These are phyloP conservation scores for Euleptes europaea DNA, from an alignment of 2,113 vertebrate genomes.

Conservation along the genomic window DNA sequence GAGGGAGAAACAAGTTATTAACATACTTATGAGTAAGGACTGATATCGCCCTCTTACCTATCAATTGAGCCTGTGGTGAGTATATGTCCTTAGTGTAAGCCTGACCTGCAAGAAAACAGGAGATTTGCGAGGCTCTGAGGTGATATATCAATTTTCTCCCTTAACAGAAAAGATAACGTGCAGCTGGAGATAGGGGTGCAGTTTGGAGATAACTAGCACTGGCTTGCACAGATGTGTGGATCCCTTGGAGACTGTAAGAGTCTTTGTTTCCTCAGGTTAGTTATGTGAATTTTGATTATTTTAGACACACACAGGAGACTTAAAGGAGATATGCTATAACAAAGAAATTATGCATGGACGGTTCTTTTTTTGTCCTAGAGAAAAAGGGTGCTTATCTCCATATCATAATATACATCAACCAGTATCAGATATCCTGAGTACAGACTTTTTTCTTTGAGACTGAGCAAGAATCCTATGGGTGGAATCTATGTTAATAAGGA, in stretches of 20 bases:
- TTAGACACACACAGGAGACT: background rate
- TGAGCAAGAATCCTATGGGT: background rate
- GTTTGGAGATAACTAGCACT: background rate
- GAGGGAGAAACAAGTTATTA: too few relatives aligned
- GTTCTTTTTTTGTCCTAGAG: accelerated
- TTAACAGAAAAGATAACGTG: background rate
- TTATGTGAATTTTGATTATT: background rate
- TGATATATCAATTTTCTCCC: too few relatives aligned
- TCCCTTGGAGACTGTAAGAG: accelerated
- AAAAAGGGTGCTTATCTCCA: background rate
- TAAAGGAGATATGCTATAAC: background rate
- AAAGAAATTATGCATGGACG: background rate
- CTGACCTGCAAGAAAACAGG: too few relatives aligned
- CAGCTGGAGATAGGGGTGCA: background rate
- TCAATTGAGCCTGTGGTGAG: too few relatives aligned
- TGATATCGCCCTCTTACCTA: too few relatives aligned
- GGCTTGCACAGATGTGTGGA: background rate
- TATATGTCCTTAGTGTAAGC: too few relatives aligned
- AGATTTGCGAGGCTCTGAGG: too few relatives aligned
- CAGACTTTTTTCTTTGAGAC: background rate
- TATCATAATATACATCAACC: background rate
- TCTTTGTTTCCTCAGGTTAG: background rate
- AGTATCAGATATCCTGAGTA: background rate
- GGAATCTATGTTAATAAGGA: background rate
- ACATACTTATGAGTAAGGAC: too few relatives aligned